Percentiles rank a stretch among this genome's conserved stretches.
These are phyloP conservation scores for Zapornia atra DNA, from an alignment of 2,113 vertebrate species.

Conservation along the genomic window DNA sequence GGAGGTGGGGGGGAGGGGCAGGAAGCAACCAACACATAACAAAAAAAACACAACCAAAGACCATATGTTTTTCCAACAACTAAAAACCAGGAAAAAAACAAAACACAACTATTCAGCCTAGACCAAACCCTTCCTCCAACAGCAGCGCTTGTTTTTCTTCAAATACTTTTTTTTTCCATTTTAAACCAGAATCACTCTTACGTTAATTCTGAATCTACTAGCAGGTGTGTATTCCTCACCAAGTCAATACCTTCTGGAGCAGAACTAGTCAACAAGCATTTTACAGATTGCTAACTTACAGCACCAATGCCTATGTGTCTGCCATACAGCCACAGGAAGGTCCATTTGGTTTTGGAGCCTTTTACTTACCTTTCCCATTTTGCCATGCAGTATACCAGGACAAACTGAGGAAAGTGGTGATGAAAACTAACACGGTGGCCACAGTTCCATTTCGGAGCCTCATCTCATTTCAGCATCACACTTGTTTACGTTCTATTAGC, in stretches of 20 bases:
- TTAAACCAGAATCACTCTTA: background rate
- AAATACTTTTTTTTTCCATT: background rate
- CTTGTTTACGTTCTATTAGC: constrained; percentile 59
- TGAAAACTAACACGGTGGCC: constrained; percentile 92
- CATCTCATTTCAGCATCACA: constrained; percentile 99
- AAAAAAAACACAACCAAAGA: background rate
- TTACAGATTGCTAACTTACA: background rate
- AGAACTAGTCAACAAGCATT: background rate
- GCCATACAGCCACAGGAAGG: accelerated
- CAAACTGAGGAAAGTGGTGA: constrained; percentile 96
- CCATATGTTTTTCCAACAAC: background rate
- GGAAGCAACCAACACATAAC: background rate
- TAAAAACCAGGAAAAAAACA: background rate
- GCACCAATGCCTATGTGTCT: background rate
- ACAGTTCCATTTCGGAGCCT: constrained; percentile 99
- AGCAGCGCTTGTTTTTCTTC: background rate
- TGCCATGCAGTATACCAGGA: constrained; percentile 99
- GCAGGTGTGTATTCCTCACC: background rate
- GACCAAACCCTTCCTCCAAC: background rate
- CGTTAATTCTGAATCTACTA: background rate
- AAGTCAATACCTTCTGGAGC: background rate
- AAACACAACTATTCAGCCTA: background rate
- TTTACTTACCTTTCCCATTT: constrained; percentile 94
- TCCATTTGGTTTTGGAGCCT: background rate
- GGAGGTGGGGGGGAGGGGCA: accelerated